Conservation (phyloP, 1,140 invertebrate genomes). For the Battus philenor region DNA sequence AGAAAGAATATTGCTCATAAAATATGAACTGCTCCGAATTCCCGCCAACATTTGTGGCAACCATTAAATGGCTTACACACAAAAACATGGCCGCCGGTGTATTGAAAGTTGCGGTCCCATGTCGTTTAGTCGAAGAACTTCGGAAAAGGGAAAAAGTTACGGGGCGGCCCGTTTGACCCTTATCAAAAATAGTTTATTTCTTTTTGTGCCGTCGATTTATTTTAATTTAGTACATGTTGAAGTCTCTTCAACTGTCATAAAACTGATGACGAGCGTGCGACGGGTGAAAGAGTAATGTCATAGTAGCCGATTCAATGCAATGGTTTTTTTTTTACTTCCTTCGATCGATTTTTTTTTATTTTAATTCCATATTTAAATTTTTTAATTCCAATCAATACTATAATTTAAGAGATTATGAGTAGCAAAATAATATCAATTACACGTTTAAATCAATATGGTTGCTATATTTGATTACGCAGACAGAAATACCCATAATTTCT, state of each 20-base stretch:
- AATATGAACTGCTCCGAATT: constrained; percentile 30
- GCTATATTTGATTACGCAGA: too few relatives aligned
- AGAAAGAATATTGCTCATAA: constrained; percentile 27
- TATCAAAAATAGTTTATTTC: constrained; percentile 25
- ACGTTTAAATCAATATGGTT: too few relatives aligned
- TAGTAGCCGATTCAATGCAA: too few relatives aligned
- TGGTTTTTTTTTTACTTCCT: too few relatives aligned
- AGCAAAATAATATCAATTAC: too few relatives aligned
- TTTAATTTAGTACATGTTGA: constrained; percentile 13
- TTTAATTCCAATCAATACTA: too few relatives aligned
- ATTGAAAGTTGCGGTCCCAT: constrained; percentile 32
- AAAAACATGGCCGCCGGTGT: constrained; percentile 28
- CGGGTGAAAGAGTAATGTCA: too few relatives aligned
- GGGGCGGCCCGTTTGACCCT: constrained; percentile 30
- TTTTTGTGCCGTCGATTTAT: constrained; percentile 13
- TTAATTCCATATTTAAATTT: too few relatives aligned
- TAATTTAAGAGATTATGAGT: too few relatives aligned
- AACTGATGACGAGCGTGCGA: neutral
- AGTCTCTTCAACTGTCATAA: constrained; percentile 8
- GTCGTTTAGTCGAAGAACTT: constrained; percentile 20
- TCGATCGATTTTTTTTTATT: too few relatives aligned
- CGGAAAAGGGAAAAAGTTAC: constrained; percentile 22
- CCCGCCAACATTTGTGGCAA: constrained; percentile 31
- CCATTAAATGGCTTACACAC: constrained; percentile 31
- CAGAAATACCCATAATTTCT: too few relatives aligned